A percentile compares a stretch with the other conserved stretches of the same genome.
Conservation (phyloP, 2,888 invertebrate species). For the Agrotis clavis region DNA sequence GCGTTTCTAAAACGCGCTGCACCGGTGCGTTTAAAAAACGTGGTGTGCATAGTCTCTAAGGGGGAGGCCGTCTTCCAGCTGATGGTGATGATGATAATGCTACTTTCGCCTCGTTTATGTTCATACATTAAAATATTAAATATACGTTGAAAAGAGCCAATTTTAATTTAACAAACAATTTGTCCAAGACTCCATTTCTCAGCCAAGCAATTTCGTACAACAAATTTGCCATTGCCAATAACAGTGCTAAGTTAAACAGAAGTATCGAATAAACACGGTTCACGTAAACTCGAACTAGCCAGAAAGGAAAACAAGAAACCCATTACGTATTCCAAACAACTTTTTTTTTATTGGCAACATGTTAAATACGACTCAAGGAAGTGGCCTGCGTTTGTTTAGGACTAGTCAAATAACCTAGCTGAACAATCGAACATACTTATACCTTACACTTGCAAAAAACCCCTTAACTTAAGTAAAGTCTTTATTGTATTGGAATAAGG, state of each 20-base stretch:
- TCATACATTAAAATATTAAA: too few species aligned
- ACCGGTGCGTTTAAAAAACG: too few species aligned
- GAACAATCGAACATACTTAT: slow-evolving; percentile 50
- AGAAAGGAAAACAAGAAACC: slow-evolving; percentile 75
- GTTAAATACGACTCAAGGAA: slow-evolving; percentile 78
- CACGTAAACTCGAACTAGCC: slow-evolving; percentile 59
- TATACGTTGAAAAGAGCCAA: slow-evolving; percentile 22
- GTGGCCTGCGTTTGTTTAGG: slow-evolving; percentile 78
- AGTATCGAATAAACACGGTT: slow-evolving; percentile 56
- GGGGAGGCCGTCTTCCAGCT: too few species aligned
- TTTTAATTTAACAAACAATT: slow-evolving; percentile 18
- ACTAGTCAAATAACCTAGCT: slow-evolving; percentile 72
- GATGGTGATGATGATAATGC: too few species aligned
- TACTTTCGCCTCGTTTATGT: too few species aligned
- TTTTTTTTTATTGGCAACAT: slow-evolving; percentile 81
- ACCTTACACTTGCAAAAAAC: slow-evolving; percentile 21
- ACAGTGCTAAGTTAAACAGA: slow-evolving; percentile 47
- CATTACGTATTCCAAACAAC: slow-evolving; percentile 81
- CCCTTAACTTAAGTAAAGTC: not conserved
- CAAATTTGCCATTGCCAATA: slow-evolving; percentile 45
- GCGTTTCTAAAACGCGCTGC: too few species aligned
- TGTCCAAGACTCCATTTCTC: slow-evolving; percentile 13
- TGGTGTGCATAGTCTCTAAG: too few species aligned
- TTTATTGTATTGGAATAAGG: not conserved
- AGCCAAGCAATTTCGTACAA: slow-evolving; percentile 26